Evolutionary conservation across 1,140 invertebrate species (phyloP).

Genomic region (Ceratina calcarata): DNA sequence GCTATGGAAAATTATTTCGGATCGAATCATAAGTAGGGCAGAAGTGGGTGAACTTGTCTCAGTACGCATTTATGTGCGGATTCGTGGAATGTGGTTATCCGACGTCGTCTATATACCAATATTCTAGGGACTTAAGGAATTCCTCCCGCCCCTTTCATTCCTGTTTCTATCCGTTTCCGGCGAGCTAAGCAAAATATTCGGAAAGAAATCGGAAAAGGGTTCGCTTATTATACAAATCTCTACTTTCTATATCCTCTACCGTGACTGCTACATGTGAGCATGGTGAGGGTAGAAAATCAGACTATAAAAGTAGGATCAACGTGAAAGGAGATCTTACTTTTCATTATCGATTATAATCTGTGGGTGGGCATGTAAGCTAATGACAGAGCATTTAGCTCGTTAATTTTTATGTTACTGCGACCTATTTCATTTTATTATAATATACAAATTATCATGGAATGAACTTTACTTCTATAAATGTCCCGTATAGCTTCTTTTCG

Average conservation of each 20-base stretch:
- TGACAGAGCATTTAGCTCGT: too few species aligned
- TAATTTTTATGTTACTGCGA: too few species aligned
- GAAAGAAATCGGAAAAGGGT: slow-evolving; percentile 23
- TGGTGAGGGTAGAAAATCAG: too few species aligned
- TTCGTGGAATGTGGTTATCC: slow-evolving; percentile 18
- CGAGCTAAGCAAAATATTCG: neutral
- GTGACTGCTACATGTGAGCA: too few species aligned
- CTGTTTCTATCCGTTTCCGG: neutral
- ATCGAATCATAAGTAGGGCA: neutral
- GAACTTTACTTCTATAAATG: too few species aligned
- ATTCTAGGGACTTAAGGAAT: neutral
- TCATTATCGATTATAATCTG: too few species aligned
- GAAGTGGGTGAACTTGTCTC: neutral
- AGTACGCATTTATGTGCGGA: neutral
- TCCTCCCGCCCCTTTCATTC: neutral
- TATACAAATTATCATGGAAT: too few species aligned
- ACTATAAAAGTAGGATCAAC: too few species aligned
- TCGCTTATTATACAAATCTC: slow-evolving; percentile 46
- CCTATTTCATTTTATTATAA: too few species aligned
- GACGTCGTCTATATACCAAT: slow-evolving; percentile 52
- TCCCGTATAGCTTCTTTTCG: neutral
- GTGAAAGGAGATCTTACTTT: too few species aligned
- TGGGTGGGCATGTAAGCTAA: too few species aligned
- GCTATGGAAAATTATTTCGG: too few species aligned
- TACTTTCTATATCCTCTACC: slow-evolving; percentile 10